Conservation (phyloP, 2,888 invertebrate species). For the Ennomos quercinarius region DNA sequence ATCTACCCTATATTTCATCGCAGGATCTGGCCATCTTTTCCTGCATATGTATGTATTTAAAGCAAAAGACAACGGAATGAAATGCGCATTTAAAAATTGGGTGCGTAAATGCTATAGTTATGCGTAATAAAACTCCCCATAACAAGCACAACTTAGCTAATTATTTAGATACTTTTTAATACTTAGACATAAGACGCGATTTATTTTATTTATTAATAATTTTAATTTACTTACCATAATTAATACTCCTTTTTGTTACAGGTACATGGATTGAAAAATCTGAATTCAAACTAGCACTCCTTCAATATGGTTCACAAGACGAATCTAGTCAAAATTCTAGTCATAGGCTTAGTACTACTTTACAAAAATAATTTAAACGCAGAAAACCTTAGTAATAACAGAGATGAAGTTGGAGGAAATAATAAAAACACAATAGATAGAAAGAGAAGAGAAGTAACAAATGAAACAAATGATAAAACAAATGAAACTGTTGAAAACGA, state of each 20-base stretch:
- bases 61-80: too few relatives aligned
- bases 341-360: conserved; percentile 15
- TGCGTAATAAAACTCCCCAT: too few relatives aligned
- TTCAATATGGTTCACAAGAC: conserved; percentile 15
- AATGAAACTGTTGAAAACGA: conserved; percentile 24
- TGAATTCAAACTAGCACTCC: not conserved
- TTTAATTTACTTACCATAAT: too few relatives aligned
- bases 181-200: too few relatives aligned
- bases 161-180: too few relatives aligned
- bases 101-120: too few relatives aligned
- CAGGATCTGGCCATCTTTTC: too few relatives aligned
- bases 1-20: too few relatives aligned
- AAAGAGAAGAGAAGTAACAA: not conserved
- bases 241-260: conserved; percentile 22
- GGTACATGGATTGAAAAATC: conserved; percentile 10
- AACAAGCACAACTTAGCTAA: too few relatives aligned
- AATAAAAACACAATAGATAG: not conserved
- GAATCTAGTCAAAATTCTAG: conserved; percentile 26
- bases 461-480: conserved; percentile 8
- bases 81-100: too few relatives aligned
- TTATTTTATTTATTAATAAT: too few relatives aligned
- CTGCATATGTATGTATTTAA: too few relatives aligned
- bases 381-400: conserved; percentile 1
- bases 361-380: conserved; percentile 6
- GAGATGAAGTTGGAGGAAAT: not conserved